Evolutionary conservation across 1,140 invertebrate species (phyloP), one percentile per base, ranked within the genome.

Genomic region (Sesamia nonagrioides): DNA sequence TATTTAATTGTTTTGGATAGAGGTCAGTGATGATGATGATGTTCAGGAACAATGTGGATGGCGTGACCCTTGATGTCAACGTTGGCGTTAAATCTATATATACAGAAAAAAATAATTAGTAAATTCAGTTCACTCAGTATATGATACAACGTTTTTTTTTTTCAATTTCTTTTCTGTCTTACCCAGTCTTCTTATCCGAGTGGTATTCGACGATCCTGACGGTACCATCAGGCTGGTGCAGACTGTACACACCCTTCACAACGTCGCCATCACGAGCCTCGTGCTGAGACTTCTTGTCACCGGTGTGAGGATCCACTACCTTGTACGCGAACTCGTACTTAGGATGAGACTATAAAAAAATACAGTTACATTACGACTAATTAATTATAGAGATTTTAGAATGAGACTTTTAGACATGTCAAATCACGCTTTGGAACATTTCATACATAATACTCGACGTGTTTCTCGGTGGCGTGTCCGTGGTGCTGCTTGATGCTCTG

Each of bases 221-320:
- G n/a, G 86, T 80, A 61, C 91, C 94, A 21, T 93, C 91, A 6
- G 95, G 92, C 82, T 95, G 91, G 56, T 95, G 85, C 56, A 95
- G 84, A 4, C 88, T 89, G 85, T 95, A 95, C 56, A 87, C 84
- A 37, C 95, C 95, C 54, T 89, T 89, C 37, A 95, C 91, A 2
- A 89, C 86, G 83, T 87, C 95, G 82, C 86, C 83, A 87, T 94
- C 77, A 50, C 89, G 89, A 8, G 78, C 21, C 77, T 90, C 89
- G 17, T 89, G 88, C 74, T 90, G 88, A 9, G 80, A 83, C 73
- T 90, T 90, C 69, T 86, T 83, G 81, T 90, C 88, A 2, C 86
- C 85, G 9, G 88, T 89, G 83, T 90, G 88, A 5, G 80, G 78
- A 56, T 90, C 89, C 50, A 83, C 76, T 35, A 95, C 92, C 63